Conservation (phyloP, 2,113 vertebrate genomes). For the Macquaria ambigua region DNA sequence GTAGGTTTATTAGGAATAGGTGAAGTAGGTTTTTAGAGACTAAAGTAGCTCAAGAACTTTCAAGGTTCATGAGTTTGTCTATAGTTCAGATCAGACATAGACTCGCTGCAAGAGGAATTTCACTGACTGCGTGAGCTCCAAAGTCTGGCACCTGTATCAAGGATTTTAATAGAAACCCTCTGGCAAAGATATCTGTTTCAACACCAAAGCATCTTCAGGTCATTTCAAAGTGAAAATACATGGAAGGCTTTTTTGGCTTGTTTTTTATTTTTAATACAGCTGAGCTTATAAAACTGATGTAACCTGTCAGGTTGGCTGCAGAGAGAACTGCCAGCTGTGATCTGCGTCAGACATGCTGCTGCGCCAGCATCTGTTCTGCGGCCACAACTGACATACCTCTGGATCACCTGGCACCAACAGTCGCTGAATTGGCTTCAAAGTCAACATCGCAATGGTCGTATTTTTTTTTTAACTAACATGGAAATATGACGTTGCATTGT, state of each 20-base stretch:
- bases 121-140: conserved; percentile 34
- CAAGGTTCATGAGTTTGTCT: conserved; percentile 3
- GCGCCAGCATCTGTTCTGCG: conserved; percentile 77
- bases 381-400: conserved; percentile 43
- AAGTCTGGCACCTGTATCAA: conserved; percentile 35
- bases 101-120: conserved; percentile 19
- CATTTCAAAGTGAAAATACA: conserved; percentile 73
- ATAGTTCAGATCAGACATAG: conserved; percentile 13
- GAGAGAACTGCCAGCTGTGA: conserved; percentile 71
- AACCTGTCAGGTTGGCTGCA: conserved; percentile 68
- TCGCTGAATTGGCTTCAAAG: conserved; percentile 40
- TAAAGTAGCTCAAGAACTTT: conserved; percentile 26
- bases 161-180: conserved; percentile 55
- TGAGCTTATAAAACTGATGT: conserved; percentile 62
- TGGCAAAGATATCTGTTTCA: conserved; percentile 45
- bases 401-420: conserved; percentile 39
- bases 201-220: conserved; percentile 60
- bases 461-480: conserved; percentile 20
- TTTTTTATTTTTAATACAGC: conserved; percentile 29
- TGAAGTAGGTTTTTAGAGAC: not conserved
- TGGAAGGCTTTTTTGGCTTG: conserved; percentile 27
- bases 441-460: not conserved
- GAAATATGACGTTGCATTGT: conserved; percentile 19
- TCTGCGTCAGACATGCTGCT: conserved; percentile 76
- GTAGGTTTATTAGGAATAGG: not conserved